Evolutionary conservation across 2,797 vertebrate species (phyloP).

Genomic region (Mareca penelope): DNA sequence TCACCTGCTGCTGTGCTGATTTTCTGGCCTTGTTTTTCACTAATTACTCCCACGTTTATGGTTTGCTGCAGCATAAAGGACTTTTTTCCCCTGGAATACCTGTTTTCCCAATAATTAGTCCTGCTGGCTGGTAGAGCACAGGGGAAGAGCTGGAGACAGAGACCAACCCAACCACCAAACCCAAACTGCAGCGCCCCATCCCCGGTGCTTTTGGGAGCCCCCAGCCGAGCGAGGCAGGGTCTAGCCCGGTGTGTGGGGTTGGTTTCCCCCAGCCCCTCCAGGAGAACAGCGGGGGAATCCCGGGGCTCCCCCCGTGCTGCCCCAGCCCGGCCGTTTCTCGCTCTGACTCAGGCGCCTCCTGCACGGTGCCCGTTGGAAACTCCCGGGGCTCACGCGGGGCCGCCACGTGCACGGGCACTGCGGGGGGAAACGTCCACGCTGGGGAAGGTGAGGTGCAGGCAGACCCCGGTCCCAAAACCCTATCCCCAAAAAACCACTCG

Average conservation of each 20-base stretch:
- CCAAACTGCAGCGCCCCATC: neutral
- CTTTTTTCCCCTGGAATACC: neutral
- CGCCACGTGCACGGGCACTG: neutral
- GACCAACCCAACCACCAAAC: neutral
- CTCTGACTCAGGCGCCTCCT: neutral
- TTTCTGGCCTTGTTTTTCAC: neutral
- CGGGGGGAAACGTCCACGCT: neutral
- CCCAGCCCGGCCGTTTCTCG: rapidly evolving
- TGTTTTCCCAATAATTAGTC: neutral
- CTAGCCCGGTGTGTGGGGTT: neutral
- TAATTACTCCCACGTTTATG: neutral
- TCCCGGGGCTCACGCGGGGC: neutral
- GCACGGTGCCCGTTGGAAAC: neutral
- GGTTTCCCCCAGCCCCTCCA: rapidly evolving
- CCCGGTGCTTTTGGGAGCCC: rapidly evolving
- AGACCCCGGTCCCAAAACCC: too few species aligned
- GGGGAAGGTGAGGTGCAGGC: neutral
- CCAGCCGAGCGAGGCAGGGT: neutral
- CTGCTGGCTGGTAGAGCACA: neutral
- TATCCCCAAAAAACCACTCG: too few species aligned
- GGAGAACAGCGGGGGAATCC: neutral
- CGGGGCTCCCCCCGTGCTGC: rapidly evolving
- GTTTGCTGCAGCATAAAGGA: neutral
- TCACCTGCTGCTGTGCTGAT: neutral
- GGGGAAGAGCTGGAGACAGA: neutral